Base-by-base conservation (phyloP, 2,888 invertebrate genomes). In the Lithophane ornitopus region DNA sequence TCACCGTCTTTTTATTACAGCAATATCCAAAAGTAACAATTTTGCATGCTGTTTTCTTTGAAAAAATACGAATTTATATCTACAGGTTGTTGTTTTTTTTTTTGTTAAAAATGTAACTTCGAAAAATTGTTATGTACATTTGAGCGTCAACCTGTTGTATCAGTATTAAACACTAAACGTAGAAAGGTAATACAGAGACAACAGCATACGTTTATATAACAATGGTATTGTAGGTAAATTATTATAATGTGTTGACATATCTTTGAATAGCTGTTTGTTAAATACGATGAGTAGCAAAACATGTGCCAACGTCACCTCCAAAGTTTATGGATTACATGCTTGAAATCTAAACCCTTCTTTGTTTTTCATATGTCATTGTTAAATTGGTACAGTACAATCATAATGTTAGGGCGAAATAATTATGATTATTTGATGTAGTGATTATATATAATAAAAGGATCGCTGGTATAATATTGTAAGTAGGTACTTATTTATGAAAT, bases 201-300 rank as follows among this genome's bases (percentile, higher is more conserved):
- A 72, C 63, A 65, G 58, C 58, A 69, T 74, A 79, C 74, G 82
- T 79, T 82, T 75, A 70, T 79, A 73, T 79, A 79, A 82, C 82
- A 82, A 82, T 79, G 72, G 83, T 75, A 68, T 61, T 63, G 83
- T 82, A 82, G 69, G 83, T 75, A 79, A 68, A 72, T 72, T 75
- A 74, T 75, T 82, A 76, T 79, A 73, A 83, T 79, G 76, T 68
- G 70, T 76, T 73, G 80, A 80, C 59, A 83, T 83, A 83, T 70
- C 80, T 80, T 76, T 83, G 76, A 72, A 80, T 80, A 80, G 70
- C 59, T 68, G 73, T 80, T 82, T 83, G 75, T 82, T 82, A 83
- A 76, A 83, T 75, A 83, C 83, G 76, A 79, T 82, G 82, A 83
- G 61, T 83, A 54, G 76, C 76, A 71, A 66, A 83, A 80, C 83